Percentiles rank a stretch among this genome's conserved stretches.
Evolutionary conservation across 2,113 vertebrate species (phyloP).

Genomic region (Dipodomys merriami): DNA sequence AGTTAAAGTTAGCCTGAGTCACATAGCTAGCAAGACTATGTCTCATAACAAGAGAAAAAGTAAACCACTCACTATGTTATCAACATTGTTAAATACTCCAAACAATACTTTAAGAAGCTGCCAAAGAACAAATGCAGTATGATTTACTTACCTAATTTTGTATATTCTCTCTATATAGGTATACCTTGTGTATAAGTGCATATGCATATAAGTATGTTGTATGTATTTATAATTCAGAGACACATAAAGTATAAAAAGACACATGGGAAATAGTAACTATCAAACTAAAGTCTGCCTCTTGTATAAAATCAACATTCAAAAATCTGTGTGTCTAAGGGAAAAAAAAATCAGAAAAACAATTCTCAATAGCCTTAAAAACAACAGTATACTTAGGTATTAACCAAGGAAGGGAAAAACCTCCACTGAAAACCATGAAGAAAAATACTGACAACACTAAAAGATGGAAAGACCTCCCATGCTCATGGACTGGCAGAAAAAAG

Average conservation of each 20-base stretch:
- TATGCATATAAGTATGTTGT: neutral
- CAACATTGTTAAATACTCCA: neutral
- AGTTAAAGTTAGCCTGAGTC: neutral
- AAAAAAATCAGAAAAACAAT: too few species aligned
- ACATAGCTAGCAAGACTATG: neutral
- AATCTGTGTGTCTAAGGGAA: too few species aligned
- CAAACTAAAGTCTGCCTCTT: neutral
- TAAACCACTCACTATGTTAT: neutral
- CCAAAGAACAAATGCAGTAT: neutral
- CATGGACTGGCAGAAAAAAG: too few species aligned
- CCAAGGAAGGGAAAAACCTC: too few species aligned
- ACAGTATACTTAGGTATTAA: too few species aligned
- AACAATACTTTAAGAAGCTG: neutral
- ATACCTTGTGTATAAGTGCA: neutral
- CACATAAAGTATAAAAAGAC: neutral
- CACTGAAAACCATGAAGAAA: too few species aligned
- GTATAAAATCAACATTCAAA: too few species aligned
- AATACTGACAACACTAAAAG: too few species aligned
- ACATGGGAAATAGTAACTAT: neutral
- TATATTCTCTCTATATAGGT: too few species aligned
- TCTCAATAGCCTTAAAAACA: too few species aligned
- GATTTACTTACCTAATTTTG: too few species aligned
- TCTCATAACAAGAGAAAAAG: neutral
- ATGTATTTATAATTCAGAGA: neutral
- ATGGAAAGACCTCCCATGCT: too few species aligned